Evolutionary conservation across 2,888 invertebrate genomes (phyloP).

Genomic region (Eupithecia pulchellata): DNA sequence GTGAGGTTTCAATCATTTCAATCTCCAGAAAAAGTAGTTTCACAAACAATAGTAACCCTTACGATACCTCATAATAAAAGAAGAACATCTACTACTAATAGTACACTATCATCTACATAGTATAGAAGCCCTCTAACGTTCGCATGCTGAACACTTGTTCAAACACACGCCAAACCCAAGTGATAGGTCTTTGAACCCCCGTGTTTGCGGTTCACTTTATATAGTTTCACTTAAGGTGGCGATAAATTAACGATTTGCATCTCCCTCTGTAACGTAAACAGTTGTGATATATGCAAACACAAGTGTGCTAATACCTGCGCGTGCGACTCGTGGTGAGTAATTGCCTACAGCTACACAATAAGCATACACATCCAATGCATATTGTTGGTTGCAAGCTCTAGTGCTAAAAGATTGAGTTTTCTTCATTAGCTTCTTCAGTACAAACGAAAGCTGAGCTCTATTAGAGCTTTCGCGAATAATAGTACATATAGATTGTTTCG

Average conservation of each 20-base stretch:
- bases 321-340: constrained; percentile 48
- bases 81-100: background rate
- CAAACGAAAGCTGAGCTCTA: background rate
- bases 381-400: background rate
- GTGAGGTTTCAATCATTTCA: background rate
- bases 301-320: constrained; percentile 67
- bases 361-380: background rate
- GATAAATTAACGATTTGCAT: constrained; percentile 84
- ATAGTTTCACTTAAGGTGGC: constrained; percentile 79
- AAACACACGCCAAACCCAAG: constrained; percentile 75
- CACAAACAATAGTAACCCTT: background rate
- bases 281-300: constrained; percentile 70
- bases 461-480: background rate
- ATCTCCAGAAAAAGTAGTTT: background rate
- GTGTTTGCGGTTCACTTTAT: constrained; percentile 81
- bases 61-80: too few relatives aligned
- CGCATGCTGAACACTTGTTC: constrained; percentile 75
- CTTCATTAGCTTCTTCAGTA: constrained; percentile 2
- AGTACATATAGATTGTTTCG: background rate
- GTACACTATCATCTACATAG: constrained; percentile 20
- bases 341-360: constrained; percentile 21
- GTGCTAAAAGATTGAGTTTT: background rate
- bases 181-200: constrained; percentile 82
- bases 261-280: constrained; percentile 74
- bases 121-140: constrained; percentile 61